Percentiles rank a stretch among this genome's conserved stretches.
Evolutionary conservation across 2,888 invertebrate genomes (phyloP).

Genomic region (Drosophila mimetica): DNA sequence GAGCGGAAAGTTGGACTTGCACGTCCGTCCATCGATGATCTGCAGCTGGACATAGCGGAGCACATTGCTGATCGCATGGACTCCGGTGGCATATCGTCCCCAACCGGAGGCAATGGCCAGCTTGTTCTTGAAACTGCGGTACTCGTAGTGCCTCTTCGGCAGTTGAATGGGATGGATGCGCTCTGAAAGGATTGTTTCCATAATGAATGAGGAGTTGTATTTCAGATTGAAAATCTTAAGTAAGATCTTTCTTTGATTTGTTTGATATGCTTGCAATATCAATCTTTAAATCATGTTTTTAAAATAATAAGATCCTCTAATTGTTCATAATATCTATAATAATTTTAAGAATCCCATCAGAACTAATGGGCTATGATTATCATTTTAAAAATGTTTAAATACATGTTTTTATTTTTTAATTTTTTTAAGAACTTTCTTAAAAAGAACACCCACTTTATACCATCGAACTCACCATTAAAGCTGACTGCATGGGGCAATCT

Average conservation of each 20-base stretch:
- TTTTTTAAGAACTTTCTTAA: too few species aligned
- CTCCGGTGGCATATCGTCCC: conserved; percentile 84
- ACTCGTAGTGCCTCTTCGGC: conserved; percentile 81
- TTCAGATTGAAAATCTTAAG: too few species aligned
- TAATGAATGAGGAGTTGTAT: background rate
- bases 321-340: too few species aligned
- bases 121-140: conserved; percentile 81
- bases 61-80: conserved; percentile 83
- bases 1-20: conserved; percentile 83
- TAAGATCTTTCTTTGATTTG: too few species aligned
- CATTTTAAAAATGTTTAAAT: too few species aligned
- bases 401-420: too few species aligned
- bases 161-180: conserved; percentile 83
- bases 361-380: too few species aligned
- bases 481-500: conserved; percentile 78
- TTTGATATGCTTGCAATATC: too few species aligned
- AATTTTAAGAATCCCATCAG: too few species aligned
- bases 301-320: too few species aligned
- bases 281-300: too few species aligned
- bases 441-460: too few species aligned
- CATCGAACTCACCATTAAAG: conserved; percentile 80
- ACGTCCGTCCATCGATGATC: conserved; percentile 83
- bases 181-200: conserved; percentile 66
- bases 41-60: conserved; percentile 83
- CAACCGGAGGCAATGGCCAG: conserved; percentile 85